Evolutionary conservation across 2,113 vertebrate species (phyloP).

Genomic region (Poecilia latipinna): DNA sequence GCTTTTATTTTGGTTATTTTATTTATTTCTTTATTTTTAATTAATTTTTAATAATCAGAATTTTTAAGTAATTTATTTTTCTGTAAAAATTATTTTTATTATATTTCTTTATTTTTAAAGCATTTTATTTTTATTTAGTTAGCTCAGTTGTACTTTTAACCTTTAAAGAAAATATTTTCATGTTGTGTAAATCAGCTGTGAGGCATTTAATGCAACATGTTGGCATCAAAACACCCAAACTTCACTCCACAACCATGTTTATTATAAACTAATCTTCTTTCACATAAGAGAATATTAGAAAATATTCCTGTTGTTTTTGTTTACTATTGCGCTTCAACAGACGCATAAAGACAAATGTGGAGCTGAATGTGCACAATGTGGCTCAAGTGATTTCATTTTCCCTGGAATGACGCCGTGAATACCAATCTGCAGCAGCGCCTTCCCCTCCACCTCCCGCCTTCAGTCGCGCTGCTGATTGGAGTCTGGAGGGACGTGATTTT

Average conservation of each 20-base stretch:
- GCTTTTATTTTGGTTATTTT: too few species aligned
- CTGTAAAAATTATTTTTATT: too few species aligned
- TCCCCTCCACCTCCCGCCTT: neutral
- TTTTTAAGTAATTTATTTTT: too few species aligned
- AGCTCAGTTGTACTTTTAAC: too few species aligned
- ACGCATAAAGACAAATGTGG: neutral
- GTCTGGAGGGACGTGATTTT: slow-evolving; percentile 15
- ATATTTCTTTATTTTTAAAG: too few species aligned
- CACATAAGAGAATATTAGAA: neutral
- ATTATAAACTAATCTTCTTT: neutral
- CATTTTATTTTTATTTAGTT: too few species aligned
- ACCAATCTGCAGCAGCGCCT: neutral
- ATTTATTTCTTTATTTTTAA: too few species aligned
- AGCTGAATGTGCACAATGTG: neutral
- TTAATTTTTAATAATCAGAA: too few species aligned
- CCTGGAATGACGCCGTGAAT: neutral
- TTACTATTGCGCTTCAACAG: neutral
- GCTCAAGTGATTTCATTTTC: slow-evolving; percentile 16
- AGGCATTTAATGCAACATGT: neutral
- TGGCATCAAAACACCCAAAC: neutral
- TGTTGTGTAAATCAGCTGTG: neutral
- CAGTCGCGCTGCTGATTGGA: slow-evolving; percentile 15
- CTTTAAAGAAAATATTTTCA: too few species aligned
- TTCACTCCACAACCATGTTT: neutral
- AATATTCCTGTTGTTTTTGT: too few species aligned